These are phyloP conservation scores for Umimayanthus kanabou DNA, from an alignment of 92 coral and sea anemone species.

Conservation along the genomic window DNA sequence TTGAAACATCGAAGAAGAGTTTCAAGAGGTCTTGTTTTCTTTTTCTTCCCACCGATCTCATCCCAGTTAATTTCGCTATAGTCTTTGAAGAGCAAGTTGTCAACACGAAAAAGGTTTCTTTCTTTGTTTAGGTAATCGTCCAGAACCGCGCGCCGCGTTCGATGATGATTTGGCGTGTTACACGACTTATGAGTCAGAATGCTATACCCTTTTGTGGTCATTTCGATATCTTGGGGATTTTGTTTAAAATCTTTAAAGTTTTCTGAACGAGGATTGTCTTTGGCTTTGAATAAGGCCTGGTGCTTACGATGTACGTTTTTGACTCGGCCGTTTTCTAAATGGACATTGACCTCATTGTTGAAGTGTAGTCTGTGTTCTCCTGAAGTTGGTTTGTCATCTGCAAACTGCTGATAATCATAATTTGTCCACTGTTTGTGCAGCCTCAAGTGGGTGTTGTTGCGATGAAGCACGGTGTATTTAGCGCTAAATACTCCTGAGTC, in stretches of 20 bases:
- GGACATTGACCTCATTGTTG: constrained; percentile 60
- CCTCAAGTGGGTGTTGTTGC: constrained; percentile 61
- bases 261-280: constrained; percentile 47
- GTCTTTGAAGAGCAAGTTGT: constrained; percentile 59
- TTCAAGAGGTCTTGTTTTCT: constrained; percentile 63
- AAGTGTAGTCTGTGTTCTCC: constrained; percentile 43
- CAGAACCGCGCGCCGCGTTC: constrained; percentile 5
- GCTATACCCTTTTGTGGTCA: constrained; percentile 75
- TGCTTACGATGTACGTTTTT: constrained; percentile 63
- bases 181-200: constrained; percentile 54
- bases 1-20: constrained; percentile 72
- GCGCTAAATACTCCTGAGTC: constrained; percentile 76
- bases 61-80: constrained; percentile 63
- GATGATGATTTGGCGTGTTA: constrained; percentile 12
- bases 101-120: constrained; percentile 47
- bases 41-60: constrained; percentile 61
- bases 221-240: constrained; percentile 65
- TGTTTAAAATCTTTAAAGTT: constrained; percentile 59
- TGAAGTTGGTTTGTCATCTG: constrained; percentile 67
- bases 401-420: constrained; percentile 67
- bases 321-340: constrained; percentile 65
- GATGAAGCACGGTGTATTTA: constrained; percentile 56
- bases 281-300: constrained; percentile 35
- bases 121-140: constrained; percentile 13
- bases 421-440: constrained; percentile 75